Evolutionary conservation across 2,888 invertebrate species (phyloP).

Genomic region (Blera fallax): DNA sequence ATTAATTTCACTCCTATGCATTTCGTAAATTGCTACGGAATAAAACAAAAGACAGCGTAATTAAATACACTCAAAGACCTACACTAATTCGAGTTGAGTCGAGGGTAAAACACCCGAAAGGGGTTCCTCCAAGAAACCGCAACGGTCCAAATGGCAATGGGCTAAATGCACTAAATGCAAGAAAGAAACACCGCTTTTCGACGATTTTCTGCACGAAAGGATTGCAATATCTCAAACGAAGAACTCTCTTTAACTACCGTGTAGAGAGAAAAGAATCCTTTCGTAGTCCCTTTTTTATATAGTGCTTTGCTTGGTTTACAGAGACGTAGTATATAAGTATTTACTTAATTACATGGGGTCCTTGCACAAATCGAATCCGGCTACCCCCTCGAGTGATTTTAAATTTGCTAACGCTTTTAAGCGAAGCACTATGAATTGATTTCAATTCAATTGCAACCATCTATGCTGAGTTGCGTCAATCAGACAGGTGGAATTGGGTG

Average conservation of each 20-base stretch:
- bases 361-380: constrained; percentile 16
- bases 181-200: constrained; percentile 11
- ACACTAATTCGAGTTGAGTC: constrained; percentile 43
- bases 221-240: constrained; percentile 44
- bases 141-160: constrained; percentile 12
- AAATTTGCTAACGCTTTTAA: constrained; percentile 14
- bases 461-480: constrained; percentile 13
- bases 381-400: not conserved
- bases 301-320: not conserved
- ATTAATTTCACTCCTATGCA: constrained; percentile 53
- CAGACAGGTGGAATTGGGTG: not conserved
- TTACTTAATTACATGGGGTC: constrained; percentile 40
- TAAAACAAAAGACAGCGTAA: constrained; percentile 57
- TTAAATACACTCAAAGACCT: constrained; percentile 57
- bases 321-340: not conserved
- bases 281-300: not conserved
- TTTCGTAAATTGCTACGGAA: constrained; percentile 44
- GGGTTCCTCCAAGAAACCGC: not conserved
- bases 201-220: constrained; percentile 50
- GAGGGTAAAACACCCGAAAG: constrained; percentile 11
- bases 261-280: constrained; percentile 25
- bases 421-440: constrained; percentile 38
- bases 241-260: constrained; percentile 17
- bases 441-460: constrained; percentile 35
- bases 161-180: constrained; percentile 1